Percentiles rank a stretch among this genome's conserved stretches.
Conservation (phyloP, 2,113 vertebrate species). For the Podiceps cristatus region DNA sequence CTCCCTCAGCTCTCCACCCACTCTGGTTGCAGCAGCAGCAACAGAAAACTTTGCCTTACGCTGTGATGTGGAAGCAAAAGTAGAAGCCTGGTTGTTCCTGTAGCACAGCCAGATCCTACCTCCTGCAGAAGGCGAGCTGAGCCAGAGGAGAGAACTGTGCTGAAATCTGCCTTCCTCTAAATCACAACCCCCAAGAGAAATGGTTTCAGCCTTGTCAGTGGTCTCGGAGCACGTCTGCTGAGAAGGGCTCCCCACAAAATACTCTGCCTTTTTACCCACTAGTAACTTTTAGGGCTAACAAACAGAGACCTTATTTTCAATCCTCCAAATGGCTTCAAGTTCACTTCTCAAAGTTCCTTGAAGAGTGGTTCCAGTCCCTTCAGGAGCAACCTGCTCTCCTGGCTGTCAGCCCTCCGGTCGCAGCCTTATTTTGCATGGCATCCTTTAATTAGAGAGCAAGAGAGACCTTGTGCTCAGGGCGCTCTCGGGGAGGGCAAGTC, state of each 20-base stretch:
- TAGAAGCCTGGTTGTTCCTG: not conserved
- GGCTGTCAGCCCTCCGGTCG: not conserved
- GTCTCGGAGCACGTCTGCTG: not conserved
- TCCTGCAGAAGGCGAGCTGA: not conserved
- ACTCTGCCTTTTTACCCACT: not conserved
- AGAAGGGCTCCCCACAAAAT: not conserved
- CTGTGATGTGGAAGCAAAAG: not conserved
- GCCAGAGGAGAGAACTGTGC: not conserved
- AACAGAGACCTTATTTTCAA: not conserved
- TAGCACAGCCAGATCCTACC: not conserved
- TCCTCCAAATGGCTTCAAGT: not conserved
- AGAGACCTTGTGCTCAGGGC: not conserved
- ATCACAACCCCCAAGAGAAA: not conserved
- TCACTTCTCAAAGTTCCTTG: not conserved
- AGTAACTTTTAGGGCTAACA: not conserved
- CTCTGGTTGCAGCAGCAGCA: not conserved
- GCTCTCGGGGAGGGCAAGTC: not conserved
- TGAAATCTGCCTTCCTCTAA: not conserved
- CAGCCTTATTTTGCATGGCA: constrained; percentile 15
- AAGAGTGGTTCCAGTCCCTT: not conserved
- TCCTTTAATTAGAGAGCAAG: constrained; percentile 32
- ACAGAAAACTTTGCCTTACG: not conserved
- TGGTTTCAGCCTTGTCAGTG: not conserved
- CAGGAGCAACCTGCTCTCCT: constrained; percentile 43
- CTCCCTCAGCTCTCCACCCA: not conserved